Base-by-base conservation (phyloP, 2,888 invertebrate species). In the Gibbula magus region DNA sequence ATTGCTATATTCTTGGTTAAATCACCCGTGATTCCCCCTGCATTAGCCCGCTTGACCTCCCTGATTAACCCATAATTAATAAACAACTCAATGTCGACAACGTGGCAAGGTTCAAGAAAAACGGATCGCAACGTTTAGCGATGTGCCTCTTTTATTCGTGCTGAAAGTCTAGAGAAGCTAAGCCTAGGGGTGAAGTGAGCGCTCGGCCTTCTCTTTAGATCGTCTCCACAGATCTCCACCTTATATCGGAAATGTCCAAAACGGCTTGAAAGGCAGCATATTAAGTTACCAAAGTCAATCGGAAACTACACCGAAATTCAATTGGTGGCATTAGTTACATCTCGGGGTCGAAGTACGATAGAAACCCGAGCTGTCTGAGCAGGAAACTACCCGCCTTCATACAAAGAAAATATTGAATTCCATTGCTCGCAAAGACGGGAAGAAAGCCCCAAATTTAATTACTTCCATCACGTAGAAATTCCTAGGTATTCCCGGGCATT, bases 201-300 rank as follows among this genome's bases (percentile, higher is more conserved):
- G 75, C 53, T 29, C n/a, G n/a, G n/a, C 39, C 25, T 39, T 35
- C 70, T 70, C 70, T 70, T 70, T 39, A 35, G 32, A 54, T 29
- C 53, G 52, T 29, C 75, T 35, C 53, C 20, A 32, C 8, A 54
- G 75, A 75, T 75, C 75, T 2, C 53, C 20, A 32, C 53, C n/a
- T 54, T 54, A 75, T 75, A 75, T 75, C 75, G 75, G 75, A 75
- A 75, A 54, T 75, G 75, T 75, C 53, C 75, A 54, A 75, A 52
- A 53, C 54, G 35, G 75, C 75, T 75, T 54, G 75, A 75, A 75
- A 75, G 75, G 54, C 32, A 29, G 53, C 29, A 75, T 78, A 81
- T 81, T 79, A 81, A 79, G 81, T 81, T 81, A 79, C 79, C 70
- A 78, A 76, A 76, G 81, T 81, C 81, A 81, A 79, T 76, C 79